Base-by-base conservation (phyloP, 2,113 vertebrate species). In the Mastomys coucha region DNA sequence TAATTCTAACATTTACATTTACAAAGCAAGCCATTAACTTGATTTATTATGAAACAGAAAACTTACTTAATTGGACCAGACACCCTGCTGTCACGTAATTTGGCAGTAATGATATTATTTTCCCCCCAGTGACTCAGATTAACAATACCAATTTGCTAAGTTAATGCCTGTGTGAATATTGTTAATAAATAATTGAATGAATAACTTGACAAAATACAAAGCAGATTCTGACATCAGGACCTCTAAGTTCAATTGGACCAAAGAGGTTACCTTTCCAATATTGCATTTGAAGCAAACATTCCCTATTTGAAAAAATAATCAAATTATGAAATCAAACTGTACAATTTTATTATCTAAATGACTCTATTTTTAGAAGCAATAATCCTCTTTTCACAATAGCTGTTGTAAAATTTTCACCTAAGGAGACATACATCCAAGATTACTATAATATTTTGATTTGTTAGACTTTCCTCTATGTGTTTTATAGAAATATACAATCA, bases 11-110 rank as follows among this genome's bases (percentile, higher is more conserved):
- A 84, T 31, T 92, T 89, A 76, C 1, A 86, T 95, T 96, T 91
- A 60, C 88, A 92, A 91, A 95, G 42, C 36, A 87, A 91, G 81
- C 65, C 76, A 96, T 97, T 97, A 97, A 95, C 76, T 91, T 95
- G 77, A 97, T 97, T 97, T 96, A 96, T 97, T 96, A 65, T 42
- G 7, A 89, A 96, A 97, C 13, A 91, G 49, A 58, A 97, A 94
- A 97, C 5, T 94, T 96, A 91, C 19, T 92, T 95, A 94, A 97
- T 96, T 95, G 94, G 88, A 97, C 90, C 77, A 97, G 97, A 96
- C 72, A 95, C 91, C 91, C 92, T 80, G 96, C 92, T 95, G 93
- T 95, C 88, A 97, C 56, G 93, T 93, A 96, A 97, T 91, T 96
- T 94, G 85, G 96, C 90, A 97, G 63, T 95, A 97, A 97, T 97